Base-by-base conservation (phyloP, 2,797 vertebrate species). In the Nannoperca obscura region DNA sequence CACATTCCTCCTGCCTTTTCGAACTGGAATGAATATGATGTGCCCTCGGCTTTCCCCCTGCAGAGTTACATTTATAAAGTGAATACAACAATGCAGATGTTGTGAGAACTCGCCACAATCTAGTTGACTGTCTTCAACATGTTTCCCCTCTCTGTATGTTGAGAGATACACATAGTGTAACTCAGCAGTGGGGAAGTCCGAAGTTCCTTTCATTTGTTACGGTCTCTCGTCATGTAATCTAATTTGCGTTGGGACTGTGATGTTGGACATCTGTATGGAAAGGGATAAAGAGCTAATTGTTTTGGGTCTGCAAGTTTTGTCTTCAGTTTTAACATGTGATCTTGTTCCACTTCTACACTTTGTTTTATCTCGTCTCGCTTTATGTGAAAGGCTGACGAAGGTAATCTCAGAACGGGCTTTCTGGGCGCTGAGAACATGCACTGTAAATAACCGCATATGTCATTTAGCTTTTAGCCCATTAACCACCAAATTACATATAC, bases 281-380 rank as follows among this genome's bases (percentile, higher is more conserved):
- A 12, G 20, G 68, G 19, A 91, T 78, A 89, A 90, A 91, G 88
- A 53, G 80, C 66, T 32, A 7, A 64, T 91, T 90, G 86, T 91
- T 85, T 81, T 13, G 66, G 65, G 66, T 55, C 63, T 27, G 53
- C n/a, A 2, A 63, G 64, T 70, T 85, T 71, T 65, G 57, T 54
- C 78, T 70, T 65, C 27, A 70, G 40, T 65, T 63, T 22, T 4
- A 71, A 73, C 87, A 89, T 86, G 90, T 88, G 83, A 90, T 83
- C 60, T 38, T 0, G 50, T 70, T 65, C 61, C 53, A 50, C 70
- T 55, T 50, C 11, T n/a, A 17, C 17, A 4, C 54, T 57, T 67
- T 52, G 68, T 75, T 81, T 74, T 30, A 27, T 68, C 62, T 67
- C n/a, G 32, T 65, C 74, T 63, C 2, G 32, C 57, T 72, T 72